Base-by-base conservation (phyloP, 2,113 vertebrate genomes). In the Eretmodus cyanostictus region DNA sequence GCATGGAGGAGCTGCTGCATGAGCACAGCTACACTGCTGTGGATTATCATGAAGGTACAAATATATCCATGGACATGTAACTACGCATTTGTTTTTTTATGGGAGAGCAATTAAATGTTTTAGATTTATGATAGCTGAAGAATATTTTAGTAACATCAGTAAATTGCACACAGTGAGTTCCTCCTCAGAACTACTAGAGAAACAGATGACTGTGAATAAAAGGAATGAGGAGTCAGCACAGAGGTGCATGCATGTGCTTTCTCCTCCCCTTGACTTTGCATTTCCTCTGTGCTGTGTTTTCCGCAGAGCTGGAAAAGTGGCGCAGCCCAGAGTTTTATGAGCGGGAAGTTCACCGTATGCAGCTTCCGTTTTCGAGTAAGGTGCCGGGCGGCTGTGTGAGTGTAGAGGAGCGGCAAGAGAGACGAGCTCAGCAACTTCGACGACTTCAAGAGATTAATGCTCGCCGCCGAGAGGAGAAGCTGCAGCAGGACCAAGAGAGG, bases 1-100 rank as follows among this genome's bases (percentile, higher is more conserved):
- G 98, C 31, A 98, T 98, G 97, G 99, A 99, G 93, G 98, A 99
- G 88, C 97, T 99, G 68, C 95, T 99, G 80, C 98, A 99, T 2
- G 97, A 98, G 49, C 98, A 99, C 89, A 98, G 98, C 94, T 99
- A 99, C 89, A 78, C 97, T 0, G 98, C 98, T 1, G 95, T 96
- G 34, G 98, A 99, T 93, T 99, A 99, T 9, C 95, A 92, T 8
- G 96, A 98, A 93, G 99, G 98, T 99, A 78, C 3, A 17, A 8
- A 19, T 81, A 9, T 27, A 14, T 57, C 5, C 3, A 76, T 22
- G 42, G 9, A 40, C 4, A 38, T n/a, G 16, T 10, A 31, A 1
- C 13, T 31, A 47, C 0, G 0, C 19, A 8, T 24, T 55, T 16
- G 6, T 24, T 53, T 24, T 3, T n/a, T 71, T 6, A 53, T 34